Evolutionary conservation across 2,113 vertebrate genomes (phyloP).

Genomic region (Pampusana beccarii): DNA sequence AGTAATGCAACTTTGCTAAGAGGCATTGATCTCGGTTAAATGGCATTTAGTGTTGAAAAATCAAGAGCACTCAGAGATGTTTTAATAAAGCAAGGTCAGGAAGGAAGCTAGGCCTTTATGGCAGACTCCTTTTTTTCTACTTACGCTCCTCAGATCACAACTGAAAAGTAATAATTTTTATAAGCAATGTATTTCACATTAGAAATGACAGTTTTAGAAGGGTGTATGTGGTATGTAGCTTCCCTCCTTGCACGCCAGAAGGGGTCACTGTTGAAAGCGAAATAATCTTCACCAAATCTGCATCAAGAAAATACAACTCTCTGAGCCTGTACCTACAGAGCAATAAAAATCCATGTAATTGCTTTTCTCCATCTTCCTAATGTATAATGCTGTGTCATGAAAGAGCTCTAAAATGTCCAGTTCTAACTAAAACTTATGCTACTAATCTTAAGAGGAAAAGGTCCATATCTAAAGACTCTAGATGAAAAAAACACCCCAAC

Average conservation of each 20-base stretch:
- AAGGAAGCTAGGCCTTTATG: background rate
- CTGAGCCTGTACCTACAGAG: background rate
- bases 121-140: background rate
- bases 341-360: background rate
- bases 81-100: conserved; percentile 7
- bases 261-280: conserved; percentile 59
- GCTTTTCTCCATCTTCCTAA: background rate
- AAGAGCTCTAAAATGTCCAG: background rate
- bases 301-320: background rate
- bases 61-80: background rate
- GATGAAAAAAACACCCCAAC: background rate
- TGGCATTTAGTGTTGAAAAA: background rate
- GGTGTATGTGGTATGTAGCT: fast-evolving
- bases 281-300: background rate
- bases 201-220: background rate
- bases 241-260: background rate
- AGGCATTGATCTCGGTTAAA: conserved; percentile 42
- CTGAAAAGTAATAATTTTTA: background rate
- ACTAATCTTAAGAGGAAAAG: background rate
- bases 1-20: conserved; percentile 1
- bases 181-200: background rate
- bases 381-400: background rate
- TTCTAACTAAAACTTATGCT: background rate
- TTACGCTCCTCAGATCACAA: background rate
- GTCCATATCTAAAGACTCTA: background rate